Base-by-base conservation (phyloP, 2,113 vertebrate species). In the Nothocercus julius region DNA sequence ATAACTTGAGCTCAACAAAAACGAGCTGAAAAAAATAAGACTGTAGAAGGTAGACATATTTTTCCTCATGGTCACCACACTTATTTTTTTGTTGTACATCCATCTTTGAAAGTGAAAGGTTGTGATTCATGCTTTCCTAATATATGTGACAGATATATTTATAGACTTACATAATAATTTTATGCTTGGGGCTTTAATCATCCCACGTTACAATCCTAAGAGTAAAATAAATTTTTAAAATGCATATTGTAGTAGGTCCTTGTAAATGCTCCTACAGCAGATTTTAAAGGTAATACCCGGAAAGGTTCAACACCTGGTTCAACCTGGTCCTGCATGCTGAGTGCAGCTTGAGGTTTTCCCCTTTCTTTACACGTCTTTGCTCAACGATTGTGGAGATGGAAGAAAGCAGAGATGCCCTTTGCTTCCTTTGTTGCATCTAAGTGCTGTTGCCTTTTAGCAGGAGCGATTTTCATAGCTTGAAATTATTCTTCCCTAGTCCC, bases 111-210 rank as follows among this genome's bases (percentile, higher is more conserved):
- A 93, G 85, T 51, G 34, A 85, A 90, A 85, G 81, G 51, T 62
- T 85, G 21, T 96, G 90, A 89, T 24, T 93, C 82, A 82, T 45
- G 58, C 88, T 94, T 93, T 94, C 79, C 45, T 93, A 82, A 91
- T 72, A 38, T 42, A 85, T 64, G 24, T 90, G 90, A 74, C 75
- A 83, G 24, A 45, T 61, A 7, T 74, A 82, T 82, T 85, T 90
- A 80, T 93, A 90, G 80, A 73, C 56, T 90, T 88, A 75, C 77
- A 42, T 87, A 90, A 92, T 56, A 75, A 27, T 77, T 83, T 36
- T 17, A 7, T 79, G 38, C 92, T 78, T 68, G 58, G 69, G 61
- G 64, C 73, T 94, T 53, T 83, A 32, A 81, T 89, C 66, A 36
- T 49, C 74, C 1, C 0, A 27, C 77, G 34, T 38, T 62, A 28